Conservation (phyloP, 2,888 invertebrate species). For the Epinotia ramella region DNA sequence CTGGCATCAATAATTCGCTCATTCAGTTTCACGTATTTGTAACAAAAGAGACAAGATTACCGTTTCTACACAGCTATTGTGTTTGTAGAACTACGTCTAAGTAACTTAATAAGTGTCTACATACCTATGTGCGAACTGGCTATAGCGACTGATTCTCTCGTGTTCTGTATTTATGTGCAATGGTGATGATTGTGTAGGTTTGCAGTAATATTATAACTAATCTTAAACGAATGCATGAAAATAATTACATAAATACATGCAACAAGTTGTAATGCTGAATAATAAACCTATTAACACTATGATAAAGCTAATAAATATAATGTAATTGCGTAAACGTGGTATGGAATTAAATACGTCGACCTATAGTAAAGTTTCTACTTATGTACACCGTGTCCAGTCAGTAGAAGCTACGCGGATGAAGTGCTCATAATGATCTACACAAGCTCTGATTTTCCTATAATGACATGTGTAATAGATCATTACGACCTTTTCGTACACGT, state of each 20-base stretch:
- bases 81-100: not conserved
- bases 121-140: not conserved
- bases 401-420: too few species aligned
- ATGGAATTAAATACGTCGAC: too few species aligned
- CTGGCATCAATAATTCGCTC: constrained; percentile 28
- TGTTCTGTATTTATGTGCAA: not conserved
- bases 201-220: not conserved
- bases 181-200: not conserved
- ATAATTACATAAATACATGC: not conserved
- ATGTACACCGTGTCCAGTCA: too few species aligned
- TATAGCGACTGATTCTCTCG: not conserved
- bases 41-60: not conserved
- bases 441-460: too few species aligned
- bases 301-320: too few species aligned
- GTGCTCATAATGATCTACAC: too few species aligned
- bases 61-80: constrained; percentile 7
- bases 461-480: too few species aligned
- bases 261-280: not conserved
- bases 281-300: too few species aligned
- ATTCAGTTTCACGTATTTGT: constrained; percentile 15
- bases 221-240: not conserved
- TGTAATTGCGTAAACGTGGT: too few species aligned
- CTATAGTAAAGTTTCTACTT: too few species aligned
- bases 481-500: too few species aligned
- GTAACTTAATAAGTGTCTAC: constrained; percentile 4